phyloP scores from a whole-genome alignment of 2,888 invertebrate species.

The Cataglyphis cursor region DNA sequence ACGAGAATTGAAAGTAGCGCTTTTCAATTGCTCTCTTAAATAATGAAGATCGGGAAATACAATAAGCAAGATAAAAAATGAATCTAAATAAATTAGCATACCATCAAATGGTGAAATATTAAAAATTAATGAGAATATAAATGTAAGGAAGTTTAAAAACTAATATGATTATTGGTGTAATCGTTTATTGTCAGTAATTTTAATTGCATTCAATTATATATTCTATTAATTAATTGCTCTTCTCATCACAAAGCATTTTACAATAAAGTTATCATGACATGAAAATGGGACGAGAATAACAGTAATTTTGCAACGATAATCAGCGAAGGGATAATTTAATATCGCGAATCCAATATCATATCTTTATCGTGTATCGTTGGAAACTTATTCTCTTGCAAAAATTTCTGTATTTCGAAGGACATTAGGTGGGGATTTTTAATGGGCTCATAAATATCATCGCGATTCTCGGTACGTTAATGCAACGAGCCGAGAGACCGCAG shows the following conservation, averaged over 20 bases:
- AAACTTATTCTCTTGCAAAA: slow-evolving; percentile 26
- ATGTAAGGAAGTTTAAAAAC: background rate
- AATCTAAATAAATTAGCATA: background rate
- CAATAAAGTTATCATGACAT: background rate
- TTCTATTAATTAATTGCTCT: slow-evolving; percentile 20
- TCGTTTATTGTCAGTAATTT: background rate
- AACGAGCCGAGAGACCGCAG: background rate
- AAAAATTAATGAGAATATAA: slow-evolving; percentile 2
- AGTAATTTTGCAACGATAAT: slow-evolving; percentile 4
- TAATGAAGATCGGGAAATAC: background rate
- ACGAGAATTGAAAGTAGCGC: slow-evolving; percentile 10
- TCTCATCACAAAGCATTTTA: background rate
- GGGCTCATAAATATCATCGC: slow-evolving; percentile 40
- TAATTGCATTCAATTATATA: background rate
- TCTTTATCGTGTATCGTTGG: slow-evolving; percentile 36
- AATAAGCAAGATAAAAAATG: background rate
- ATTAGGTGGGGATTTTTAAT: slow-evolving; percentile 49
- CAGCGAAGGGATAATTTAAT: background rate
- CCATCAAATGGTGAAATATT: background rate
- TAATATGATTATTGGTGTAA: background rate
- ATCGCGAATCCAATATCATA: slow-evolving; percentile 9
- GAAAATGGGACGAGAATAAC: background rate
- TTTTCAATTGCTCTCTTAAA: slow-evolving; percentile 13
- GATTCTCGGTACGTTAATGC: slow-evolving; percentile 24
- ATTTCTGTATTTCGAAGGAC: slow-evolving; percentile 11